Conservation (phyloP, 2,888 invertebrate species). For the Macrophya alboannulata region DNA sequence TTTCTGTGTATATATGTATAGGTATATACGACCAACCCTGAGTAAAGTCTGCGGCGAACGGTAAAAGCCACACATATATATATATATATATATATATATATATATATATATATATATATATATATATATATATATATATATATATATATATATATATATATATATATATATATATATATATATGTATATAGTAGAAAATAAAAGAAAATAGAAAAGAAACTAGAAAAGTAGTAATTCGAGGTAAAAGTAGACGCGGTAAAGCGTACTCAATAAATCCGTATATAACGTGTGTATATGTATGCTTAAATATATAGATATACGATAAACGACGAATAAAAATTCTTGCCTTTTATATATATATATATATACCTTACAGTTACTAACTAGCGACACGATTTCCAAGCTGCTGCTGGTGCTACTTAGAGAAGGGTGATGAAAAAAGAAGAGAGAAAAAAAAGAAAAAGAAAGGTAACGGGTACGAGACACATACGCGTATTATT, state of each 20-base stretch:
- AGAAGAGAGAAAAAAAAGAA: not conserved
- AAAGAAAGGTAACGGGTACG: not conserved
- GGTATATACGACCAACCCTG: not conserved
- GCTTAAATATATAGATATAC: too few relatives aligned
- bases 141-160: too few relatives aligned
- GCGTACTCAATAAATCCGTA: not conserved
- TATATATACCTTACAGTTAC: not conserved
- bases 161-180: too few relatives aligned
- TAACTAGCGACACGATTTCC: not conserved
- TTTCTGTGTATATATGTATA: not conserved
- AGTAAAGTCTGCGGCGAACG: not conserved
- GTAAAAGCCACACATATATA: not conserved
- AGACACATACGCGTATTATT: not conserved
- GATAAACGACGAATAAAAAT: constrained; percentile 20
- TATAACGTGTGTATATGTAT: too few relatives aligned
- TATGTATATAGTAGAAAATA: too few relatives aligned
- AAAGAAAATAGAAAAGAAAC: not conserved
- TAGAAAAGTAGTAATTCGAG: not conserved
- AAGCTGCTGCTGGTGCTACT: not conserved
- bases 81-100: too few relatives aligned
- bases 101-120: too few relatives aligned
- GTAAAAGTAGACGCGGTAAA: not conserved
- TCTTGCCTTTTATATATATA: not conserved
- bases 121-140: too few relatives aligned
- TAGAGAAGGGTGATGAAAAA: too few relatives aligned